A percentile compares a stretch with the other conserved stretches of the same genome.
Evolutionary conservation across 1,140 invertebrate genomes (phyloP).

Genomic region (Cydia strobilella): DNA sequence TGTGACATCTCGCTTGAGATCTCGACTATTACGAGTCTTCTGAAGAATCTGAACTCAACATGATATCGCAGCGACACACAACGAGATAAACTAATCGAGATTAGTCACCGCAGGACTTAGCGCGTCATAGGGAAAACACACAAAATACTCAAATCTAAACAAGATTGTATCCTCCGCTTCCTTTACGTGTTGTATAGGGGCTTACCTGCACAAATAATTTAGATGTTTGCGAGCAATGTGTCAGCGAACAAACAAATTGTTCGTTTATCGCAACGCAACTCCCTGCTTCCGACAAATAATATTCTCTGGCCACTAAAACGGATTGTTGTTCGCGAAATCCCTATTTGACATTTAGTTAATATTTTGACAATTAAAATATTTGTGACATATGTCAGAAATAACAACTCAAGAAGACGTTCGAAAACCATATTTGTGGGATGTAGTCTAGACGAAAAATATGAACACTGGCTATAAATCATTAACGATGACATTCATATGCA

Average conservation of each 20-base stretch:
- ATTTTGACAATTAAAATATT: constrained; percentile 1
- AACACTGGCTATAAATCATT: not conserved
- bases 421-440: not conserved
- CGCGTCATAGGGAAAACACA: constrained; percentile 27
- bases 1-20: constrained; percentile 10
- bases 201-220: constrained; percentile 31
- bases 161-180: not conserved
- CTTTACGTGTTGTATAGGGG: not conserved
- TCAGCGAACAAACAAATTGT: constrained; percentile 6
- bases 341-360: not conserved
- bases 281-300: not conserved
- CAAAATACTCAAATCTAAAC: not conserved
- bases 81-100: constrained; percentile 21
- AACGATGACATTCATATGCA: too few relatives aligned
- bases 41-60: constrained; percentile 7
- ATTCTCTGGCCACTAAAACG: not conserved
- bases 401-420: not conserved
- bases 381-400: not conserved
- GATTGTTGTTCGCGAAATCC: constrained; percentile 12
- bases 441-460: not conserved
- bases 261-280: constrained; percentile 20
- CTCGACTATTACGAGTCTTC: not conserved
- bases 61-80: not conserved
- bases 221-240: constrained; percentile 12
- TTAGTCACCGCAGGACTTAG: constrained; percentile 25